Base-by-base conservation (phyloP, 2,797 vertebrate genomes). In the Neostethus bicornis region DNA sequence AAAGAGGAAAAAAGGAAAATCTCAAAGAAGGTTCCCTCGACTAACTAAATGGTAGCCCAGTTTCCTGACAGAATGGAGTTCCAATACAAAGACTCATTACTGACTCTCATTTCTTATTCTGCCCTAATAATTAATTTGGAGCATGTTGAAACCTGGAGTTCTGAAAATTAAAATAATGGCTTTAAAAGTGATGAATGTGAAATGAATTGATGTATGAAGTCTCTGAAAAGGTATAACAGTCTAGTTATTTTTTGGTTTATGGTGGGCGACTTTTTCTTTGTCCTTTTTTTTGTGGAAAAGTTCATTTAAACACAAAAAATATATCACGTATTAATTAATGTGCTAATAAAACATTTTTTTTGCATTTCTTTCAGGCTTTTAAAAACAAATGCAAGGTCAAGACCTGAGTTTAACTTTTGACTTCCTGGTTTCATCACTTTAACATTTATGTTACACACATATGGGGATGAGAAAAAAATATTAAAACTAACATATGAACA, bases 1-100 rank as follows among this genome's bases (percentile, higher is more conserved):
- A 91, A 90, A 92, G 86, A 87, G 80, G 75, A 81, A 81, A 89
- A 90, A 88, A 85, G 70, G 72, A 85, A 88, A 87, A 86, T 88
- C 82, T 85, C 61, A 67, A 75, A 70, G 81, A 90, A 86, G 85
- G 85, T 85, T 90, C 89, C 90, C 90, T 57, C 66, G 87, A 85
- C 85, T 85, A 82, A 87, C 87, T 90, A 89, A 92, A 91, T 81
- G 84, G 90, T 80, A 91, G 88, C 84, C 75, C 53, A 80, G 87
- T 84, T 89, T 87, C 89, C 81, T 77, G 85, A 85, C 88, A 89
- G 88, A 89, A 85, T 66, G 68, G 78, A 85, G 77, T 83, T 83
- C 85, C 76, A 82, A 73, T 81, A 84, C 68, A 75, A n/a, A 70
- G 82, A 75, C 85, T 87, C 80, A 87, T 90, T 89, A 91, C 65